Evolutionary conservation across 37 sponge, comb jelly and placozoan genomes (phyloP), one percentile per base, ranked within the genome.

Genomic region (Agelas oroides): DNA sequence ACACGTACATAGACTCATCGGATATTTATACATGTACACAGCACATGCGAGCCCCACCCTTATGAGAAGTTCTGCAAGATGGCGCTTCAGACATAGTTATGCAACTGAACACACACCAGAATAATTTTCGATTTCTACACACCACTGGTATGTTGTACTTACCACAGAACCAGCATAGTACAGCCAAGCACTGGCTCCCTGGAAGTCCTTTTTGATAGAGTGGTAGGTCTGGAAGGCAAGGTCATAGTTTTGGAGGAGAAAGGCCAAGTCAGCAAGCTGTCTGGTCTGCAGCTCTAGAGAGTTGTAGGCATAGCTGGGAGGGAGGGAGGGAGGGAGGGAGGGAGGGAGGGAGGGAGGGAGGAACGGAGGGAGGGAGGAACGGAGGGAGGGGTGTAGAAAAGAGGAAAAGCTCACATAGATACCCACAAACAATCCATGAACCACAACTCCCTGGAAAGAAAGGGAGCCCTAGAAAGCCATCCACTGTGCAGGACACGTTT

Each of bases 231-330:
- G 82, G 25, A 92, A 91, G 32, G 99, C 92, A 24, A 88, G 83
- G 27, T 95, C 95, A 57, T 95, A 99, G 86, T 89, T 92, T 71
- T 99, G 99, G 25, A 93, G 81, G n/a, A 99, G 88, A 66, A 99
- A 92, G 25, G 94, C 81, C 15, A 99, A 28, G 87, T 99, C 99
- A 0, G 88, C 99, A 24, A 99, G 53, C 67, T 81, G 91, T 20
- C 97, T 59, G 46, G 80, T 81, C 57, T 88, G 97, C 11, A 93
- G 69, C 83, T 99, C 99, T 31, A 81, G 64, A 3, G 99, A 96
- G 39, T 96, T 96, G 24, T 76, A 28, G 0, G 73, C 60, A 56
- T 92, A 95, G 28, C 95, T 99, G 60, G 18, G 56, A 5, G 20
- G 20, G 65, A n/a, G 58, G 56, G 41, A 18, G 54, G 54, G 39